A percentile compares a stretch with the other conserved stretches of the same genome.
phyloP scores from a whole-genome alignment of 2,888 invertebrate genomes.

The Liopterus haemorrhoidalis region DNA sequence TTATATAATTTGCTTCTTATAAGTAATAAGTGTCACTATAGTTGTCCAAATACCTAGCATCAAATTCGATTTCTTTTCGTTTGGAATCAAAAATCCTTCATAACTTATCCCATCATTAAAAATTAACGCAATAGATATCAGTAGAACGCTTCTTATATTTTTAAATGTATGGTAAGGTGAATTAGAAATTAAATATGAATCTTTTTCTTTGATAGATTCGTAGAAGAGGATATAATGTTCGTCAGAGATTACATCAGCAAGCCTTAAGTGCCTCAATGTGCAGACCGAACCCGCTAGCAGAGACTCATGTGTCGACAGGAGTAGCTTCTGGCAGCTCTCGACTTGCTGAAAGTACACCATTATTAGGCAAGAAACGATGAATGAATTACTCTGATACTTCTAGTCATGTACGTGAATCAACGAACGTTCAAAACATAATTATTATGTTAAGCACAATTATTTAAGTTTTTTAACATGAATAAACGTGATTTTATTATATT shows the following conservation, averaged over 20 bases:
- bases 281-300: no score
- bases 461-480: conserved; percentile 6
- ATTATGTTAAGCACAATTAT: conserved; percentile 9
- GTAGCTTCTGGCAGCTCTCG: conserved; percentile 16
- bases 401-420: conserved; percentile 17
- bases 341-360: conserved; percentile 43
- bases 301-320: no score
- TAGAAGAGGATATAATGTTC: conserved; percentile 5
- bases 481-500: conserved; percentile 9
- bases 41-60: no score
- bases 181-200: no score
- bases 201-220: conserved; percentile 4
- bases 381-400: conserved; percentile 3
- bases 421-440: conserved; percentile 8
- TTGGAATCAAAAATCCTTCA: no score
- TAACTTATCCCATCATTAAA: no score
- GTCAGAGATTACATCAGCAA: conserved; percentile 11
- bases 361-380: conserved; percentile 42
- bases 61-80: no score
- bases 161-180: no score
- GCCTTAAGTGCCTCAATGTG: conserved; percentile 5
- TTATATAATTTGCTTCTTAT: no score
- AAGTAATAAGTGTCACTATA: no score
- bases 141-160: no score
- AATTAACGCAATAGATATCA: no score